Conservation (phyloP, 1,140 invertebrate genomes). For the Pogonognathellus flavescens region DNA sequence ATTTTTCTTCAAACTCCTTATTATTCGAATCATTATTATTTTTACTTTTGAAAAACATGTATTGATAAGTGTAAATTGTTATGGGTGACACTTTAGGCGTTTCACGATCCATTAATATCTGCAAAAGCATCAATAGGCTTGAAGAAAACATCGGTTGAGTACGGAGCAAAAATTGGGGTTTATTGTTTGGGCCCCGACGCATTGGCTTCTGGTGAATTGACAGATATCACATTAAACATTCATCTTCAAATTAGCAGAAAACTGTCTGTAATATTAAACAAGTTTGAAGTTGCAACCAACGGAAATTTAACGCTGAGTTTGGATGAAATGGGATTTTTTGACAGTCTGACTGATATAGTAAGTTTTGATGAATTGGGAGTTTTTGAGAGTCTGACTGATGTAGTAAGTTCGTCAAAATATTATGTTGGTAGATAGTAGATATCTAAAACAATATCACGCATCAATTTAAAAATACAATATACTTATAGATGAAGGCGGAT, state of each 20-base stretch:
- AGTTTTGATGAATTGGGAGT: background rate
- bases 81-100: no score
- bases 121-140: background rate
- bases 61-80: no score
- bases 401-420: no score
- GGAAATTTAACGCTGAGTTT: background rate
- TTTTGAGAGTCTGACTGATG: no score
- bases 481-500: background rate
- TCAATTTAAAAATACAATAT: background rate
- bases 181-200: background rate
- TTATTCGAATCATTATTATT: no score
- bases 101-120: background rate
- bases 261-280: background rate
- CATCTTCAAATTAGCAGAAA: background rate
- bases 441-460: background rate
- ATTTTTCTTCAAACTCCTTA: no score
- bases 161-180: background rate
- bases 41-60: no score
- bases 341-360: background rate
- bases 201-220: background rate
- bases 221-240: background rate
- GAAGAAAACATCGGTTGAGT: background rate
- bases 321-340: background rate
- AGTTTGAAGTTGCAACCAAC: background rate
- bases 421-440: no score